These are phyloP conservation scores for Muraenolepis orangiensis DNA, from an alignment of 2,797 vertebrate genomes.

Conservation along the genomic window DNA sequence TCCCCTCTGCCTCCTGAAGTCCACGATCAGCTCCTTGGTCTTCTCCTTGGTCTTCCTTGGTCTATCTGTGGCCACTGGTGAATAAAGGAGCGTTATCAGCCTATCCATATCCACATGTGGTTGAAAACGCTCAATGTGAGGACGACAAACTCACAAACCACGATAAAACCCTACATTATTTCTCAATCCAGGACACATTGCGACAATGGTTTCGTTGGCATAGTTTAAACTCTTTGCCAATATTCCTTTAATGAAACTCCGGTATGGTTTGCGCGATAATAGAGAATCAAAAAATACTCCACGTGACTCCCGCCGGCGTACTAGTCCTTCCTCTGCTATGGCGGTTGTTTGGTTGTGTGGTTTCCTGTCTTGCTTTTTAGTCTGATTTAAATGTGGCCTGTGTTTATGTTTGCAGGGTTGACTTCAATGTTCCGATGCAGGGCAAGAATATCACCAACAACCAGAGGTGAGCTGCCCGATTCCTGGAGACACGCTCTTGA, in stretches of 20 bases:
- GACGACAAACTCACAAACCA: not conserved
- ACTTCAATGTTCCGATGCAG: slow-evolving; percentile 99
- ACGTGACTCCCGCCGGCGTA: not conserved
- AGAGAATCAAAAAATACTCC: not conserved
- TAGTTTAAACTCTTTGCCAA: not conserved
- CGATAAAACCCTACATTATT: not conserved
- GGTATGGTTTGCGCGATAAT: not conserved
- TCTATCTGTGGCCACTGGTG: not conserved
- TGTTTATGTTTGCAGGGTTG: slow-evolving; percentile 78
- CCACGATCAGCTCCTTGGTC: too few species aligned
- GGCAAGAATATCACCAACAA: slow-evolving; percentile 98
- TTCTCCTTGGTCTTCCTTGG: too few species aligned
- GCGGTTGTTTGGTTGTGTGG: not conserved
- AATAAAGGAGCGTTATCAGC: not conserved
- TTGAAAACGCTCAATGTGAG: not conserved
- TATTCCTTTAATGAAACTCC: not conserved
- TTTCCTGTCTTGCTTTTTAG: slow-evolving; percentile 13
- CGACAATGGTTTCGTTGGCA: not conserved
- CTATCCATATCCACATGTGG: not conserved
- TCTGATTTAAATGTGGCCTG: not conserved
- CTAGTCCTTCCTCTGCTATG: not conserved
- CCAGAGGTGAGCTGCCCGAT: slow-evolving; percentile 81
- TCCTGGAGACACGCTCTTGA: too few species aligned
- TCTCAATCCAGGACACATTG: not conserved
- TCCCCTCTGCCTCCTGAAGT: too few species aligned